Conservation (phyloP, 1,140 invertebrate genomes). For the Bombus turneri region DNA sequence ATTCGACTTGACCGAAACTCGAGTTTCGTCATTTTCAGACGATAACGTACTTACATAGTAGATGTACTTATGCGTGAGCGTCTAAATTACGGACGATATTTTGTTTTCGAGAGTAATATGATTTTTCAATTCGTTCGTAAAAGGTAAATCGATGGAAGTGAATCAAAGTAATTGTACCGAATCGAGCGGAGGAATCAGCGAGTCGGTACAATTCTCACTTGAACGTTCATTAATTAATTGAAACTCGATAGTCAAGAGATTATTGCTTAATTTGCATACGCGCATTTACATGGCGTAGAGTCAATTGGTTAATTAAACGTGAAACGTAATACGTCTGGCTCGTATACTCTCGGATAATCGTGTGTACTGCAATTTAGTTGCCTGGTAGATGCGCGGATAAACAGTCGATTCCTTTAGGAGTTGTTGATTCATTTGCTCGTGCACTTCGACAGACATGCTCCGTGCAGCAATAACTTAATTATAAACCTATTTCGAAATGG, state of each 20-base stretch:
- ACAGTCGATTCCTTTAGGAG: slow-evolving; percentile 44
- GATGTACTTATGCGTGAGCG: no score
- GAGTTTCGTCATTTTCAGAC: background rate
- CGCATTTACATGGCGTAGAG: slow-evolving; percentile 39
- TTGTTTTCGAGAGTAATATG: background rate
- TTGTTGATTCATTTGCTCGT: slow-evolving; percentile 35
- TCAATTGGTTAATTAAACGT: slow-evolving; percentile 56
- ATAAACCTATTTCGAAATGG: slow-evolving; percentile 18
- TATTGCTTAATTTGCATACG: slow-evolving; percentile 45
- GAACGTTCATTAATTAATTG: slow-evolving; percentile 50
- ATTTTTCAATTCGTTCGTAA: background rate
- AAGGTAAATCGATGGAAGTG: background rate
- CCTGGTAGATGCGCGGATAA: slow-evolving; percentile 43
- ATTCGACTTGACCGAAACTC: background rate
- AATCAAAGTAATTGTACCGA: background rate
- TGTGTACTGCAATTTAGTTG: slow-evolving; percentile 41
- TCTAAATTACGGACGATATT: background rate
- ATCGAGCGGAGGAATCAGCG: slow-evolving; percentile 14
- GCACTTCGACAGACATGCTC: background rate
- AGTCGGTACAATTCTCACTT: slow-evolving; percentile 28
- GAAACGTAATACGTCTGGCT: slow-evolving; percentile 46
- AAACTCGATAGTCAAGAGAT: slow-evolving; percentile 48
- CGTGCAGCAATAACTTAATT: slow-evolving; percentile 39
- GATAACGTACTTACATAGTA: no score
- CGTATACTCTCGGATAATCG: slow-evolving; percentile 34